A percentile compares a stretch with the other conserved stretches of the same genome.
Conservation (phyloP, 64 coral and sea anemone species). For the Montipora foliosa region DNA sequence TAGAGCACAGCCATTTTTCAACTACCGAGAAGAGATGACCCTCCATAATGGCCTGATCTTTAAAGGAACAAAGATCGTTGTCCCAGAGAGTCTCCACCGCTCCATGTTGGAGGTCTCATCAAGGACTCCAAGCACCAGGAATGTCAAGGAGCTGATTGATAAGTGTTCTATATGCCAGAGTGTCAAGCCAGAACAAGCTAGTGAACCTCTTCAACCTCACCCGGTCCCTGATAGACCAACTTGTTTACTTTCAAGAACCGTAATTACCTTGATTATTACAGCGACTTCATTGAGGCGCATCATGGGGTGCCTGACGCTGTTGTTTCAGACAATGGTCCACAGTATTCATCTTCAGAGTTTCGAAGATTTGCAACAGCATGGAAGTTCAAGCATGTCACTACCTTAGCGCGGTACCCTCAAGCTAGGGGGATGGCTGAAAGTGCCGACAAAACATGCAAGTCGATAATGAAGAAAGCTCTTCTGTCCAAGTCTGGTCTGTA, state of each 20-base stretch:
- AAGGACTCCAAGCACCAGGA: slow-evolving; percentile 27
- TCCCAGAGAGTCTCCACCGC: slow-evolving; percentile 50
- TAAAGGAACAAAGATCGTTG: slow-evolving; percentile 60
- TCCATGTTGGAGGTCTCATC: slow-evolving; percentile 53
- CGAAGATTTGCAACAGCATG: slow-evolving; percentile 48
- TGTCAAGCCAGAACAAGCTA: slow-evolving; percentile 41
- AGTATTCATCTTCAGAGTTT: neutral
- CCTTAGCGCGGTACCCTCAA: slow-evolving; percentile 46
- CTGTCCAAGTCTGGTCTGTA: slow-evolving; percentile 39
- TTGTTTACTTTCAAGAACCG: slow-evolving; percentile 39
- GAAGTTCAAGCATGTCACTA: slow-evolving; percentile 64
- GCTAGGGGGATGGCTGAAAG: slow-evolving; percentile 49
- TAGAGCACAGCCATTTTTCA: slow-evolving; percentile 51
- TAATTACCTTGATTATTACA: slow-evolving; percentile 35
- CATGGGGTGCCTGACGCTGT: neutral
- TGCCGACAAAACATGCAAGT: slow-evolving; percentile 56
- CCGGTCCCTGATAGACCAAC: slow-evolving; percentile 33
- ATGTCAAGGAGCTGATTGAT: slow-evolving; percentile 56
- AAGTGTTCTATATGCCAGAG: slow-evolving; percentile 60
- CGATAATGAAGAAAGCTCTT: slow-evolving; percentile 54
- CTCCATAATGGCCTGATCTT: slow-evolving; percentile 58
- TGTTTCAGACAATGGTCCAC: neutral
- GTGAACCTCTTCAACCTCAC: slow-evolving; percentile 69
- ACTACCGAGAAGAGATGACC: slow-evolving; percentile 39
- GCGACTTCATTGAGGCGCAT: slow-evolving; percentile 1